Base-by-base conservation (phyloP, 2,888 invertebrate species). In the Malachius bipustulatus region DNA sequence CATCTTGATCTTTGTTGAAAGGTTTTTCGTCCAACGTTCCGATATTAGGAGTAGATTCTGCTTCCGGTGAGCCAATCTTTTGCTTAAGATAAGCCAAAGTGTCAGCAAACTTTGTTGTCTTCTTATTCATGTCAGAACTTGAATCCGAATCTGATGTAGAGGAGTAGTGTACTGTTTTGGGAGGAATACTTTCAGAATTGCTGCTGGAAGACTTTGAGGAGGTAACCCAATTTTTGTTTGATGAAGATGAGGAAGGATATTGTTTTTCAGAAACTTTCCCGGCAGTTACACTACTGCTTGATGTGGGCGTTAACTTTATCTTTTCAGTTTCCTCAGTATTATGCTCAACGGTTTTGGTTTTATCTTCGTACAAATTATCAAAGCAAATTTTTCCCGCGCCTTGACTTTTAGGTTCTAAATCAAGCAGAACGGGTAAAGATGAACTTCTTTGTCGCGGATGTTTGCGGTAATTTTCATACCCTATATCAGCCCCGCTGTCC, bases 401-500 rank as follows among this genome's bases (percentile, higher is more conserved):
- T 30, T 29, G 13, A 19, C 16, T 3, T 26, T 31, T 26, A 8
- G 13, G 8, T 36, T 35, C 19, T 15, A 15, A 26, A 26, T 27
- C 13, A 24, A 28, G 40, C 39, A 53, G 44, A 30, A 44, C 43
- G 9, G 63, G 62, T 30, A 62, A 49, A 1, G 61, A 62, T 16
- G 49, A 34, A 46, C 58, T 59, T 47, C 55, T 59, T 15, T 54
- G 51, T 14, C 56, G 39, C 35, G 45, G 47, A 30, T 65, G 64
- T 54, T 63, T 66, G 26, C 41, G 37, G 34, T 44, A 50, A 36
- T 59, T 58, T 34, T 47, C 48, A 58, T 87, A 88, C 1, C 88
- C 88, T 29, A 88, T 82, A 63, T 88, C 88, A 1, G 82, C 88
- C 14, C 85, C 74, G 24, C 82, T 85, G 56, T 88, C 88, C 88